Evolutionary conservation across 1,140 invertebrate species (phyloP), one percentile per base, ranked within the genome.

Genomic region (Drosophila sechellia): DNA sequence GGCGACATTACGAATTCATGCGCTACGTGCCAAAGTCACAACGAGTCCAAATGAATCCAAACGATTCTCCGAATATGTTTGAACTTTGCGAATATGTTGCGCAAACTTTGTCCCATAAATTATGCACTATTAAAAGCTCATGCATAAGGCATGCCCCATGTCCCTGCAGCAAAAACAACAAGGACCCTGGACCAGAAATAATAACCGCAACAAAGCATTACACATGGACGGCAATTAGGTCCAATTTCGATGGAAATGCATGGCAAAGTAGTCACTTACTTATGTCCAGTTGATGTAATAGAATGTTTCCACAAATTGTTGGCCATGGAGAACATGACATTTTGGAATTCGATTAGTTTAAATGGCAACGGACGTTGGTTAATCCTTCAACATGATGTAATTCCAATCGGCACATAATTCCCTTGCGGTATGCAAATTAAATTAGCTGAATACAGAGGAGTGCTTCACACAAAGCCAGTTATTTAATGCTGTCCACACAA

Each of bases 1-100:
- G 34, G 17, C 48, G 42, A 58, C 50, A 86, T 79, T 49, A 86
- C 77, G 79, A 79, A 86, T 86, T 79, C 50, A 87, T 72, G 70
- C 45, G 45, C 11, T 65, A 68, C 66, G 70, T 87, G 83, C 55
- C 73, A 81, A 81, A 75, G 66, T 73, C 74, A 81, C 58, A 74
- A 45, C 40, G 52, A 54, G 34, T 42, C 48, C 45, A 42, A 75
- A 71, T 43, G 39, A 59, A 71, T 66, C 75, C 45, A 66, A 74
- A 81, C 69, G 55, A 58, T 79, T 74, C 57, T 53, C 22, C 35
- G 39, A 77, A 77, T 77, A 57, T 27, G 66, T 60, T 79, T 65
- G 54, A 57, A 79, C 69, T 60, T 22, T 49, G 17, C 39, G 25
- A 52, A 68, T 76, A 57, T 58, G 58, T 46, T 79, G 48, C 58